Evolutionary conservation across 2,888 invertebrate species (phyloP).

Genomic region (Autographa pulchrina): DNA sequence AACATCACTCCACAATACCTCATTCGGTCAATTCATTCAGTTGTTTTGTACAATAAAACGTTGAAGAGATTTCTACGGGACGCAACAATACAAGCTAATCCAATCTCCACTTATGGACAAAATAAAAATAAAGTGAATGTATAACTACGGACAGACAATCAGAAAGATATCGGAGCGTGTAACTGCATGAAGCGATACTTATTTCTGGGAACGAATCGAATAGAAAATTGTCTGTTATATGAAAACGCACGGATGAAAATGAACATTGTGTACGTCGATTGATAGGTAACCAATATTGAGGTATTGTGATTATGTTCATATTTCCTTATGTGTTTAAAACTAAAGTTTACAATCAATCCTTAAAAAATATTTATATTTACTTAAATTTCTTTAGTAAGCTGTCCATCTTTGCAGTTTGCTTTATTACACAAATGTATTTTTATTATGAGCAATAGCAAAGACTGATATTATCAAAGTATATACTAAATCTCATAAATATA

Average conservation of each 20-base stretch:
- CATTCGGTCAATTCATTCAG: slow-evolving; percentile 37
- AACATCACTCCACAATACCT: slow-evolving; percentile 19
- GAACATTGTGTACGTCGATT: slow-evolving; percentile 6
- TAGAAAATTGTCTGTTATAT: slow-evolving; percentile 49
- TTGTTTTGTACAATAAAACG: slow-evolving; percentile 38
- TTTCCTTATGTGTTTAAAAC: too few species aligned
- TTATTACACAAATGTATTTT: too few species aligned
- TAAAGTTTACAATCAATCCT: too few species aligned
- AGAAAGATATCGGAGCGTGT: slow-evolving; percentile 56
- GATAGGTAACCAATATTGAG: not conserved
- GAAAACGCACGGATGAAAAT: slow-evolving; percentile 37
- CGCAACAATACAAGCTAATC: slow-evolving; percentile 46
- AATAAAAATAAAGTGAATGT: slow-evolving; percentile 54
- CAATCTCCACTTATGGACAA: slow-evolving; percentile 53
- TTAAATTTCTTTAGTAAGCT: too few species aligned
- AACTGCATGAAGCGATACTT: slow-evolving; percentile 50
- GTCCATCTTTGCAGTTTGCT: too few species aligned
- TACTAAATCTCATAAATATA: too few species aligned
- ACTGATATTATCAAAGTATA: too few species aligned
- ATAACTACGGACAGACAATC: slow-evolving; percentile 55
- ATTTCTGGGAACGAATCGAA: slow-evolving; percentile 52
- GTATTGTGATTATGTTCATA: too few species aligned
- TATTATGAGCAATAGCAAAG: too few species aligned
- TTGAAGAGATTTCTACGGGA: slow-evolving; percentile 21
- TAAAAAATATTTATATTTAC: too few species aligned